These are phyloP conservation scores for Mylabris phalerata DNA, from an alignment of 1,140 invertebrate species.

Conservation along the genomic window DNA sequence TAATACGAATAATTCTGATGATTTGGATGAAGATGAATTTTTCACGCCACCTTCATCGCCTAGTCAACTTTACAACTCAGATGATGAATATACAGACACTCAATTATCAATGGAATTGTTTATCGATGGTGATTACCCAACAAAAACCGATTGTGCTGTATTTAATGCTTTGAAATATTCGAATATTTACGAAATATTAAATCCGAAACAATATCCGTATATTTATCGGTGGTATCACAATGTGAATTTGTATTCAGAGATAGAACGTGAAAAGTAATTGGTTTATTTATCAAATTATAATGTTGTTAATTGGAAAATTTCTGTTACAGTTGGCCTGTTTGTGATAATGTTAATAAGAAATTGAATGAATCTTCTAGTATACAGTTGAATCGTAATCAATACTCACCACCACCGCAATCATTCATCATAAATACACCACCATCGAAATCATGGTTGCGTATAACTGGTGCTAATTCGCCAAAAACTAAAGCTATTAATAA, in stretches of 20 bases:
- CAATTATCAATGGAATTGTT: conserved; percentile 48
- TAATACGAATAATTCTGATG: too few species aligned
- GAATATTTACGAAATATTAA: conserved; percentile 41
- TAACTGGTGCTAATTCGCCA: conserved; percentile 52
- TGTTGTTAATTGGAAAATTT: not conserved
- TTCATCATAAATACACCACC: conserved; percentile 2
- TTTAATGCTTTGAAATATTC: conserved; percentile 53
- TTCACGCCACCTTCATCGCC: conserved; percentile 50
- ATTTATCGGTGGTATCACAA: conserved; percentile 61
- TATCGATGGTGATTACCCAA: conserved; percentile 51
- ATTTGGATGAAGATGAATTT: conserved; percentile 39
- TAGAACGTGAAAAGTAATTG: conserved; percentile 50
- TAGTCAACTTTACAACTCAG: conserved; percentile 26
- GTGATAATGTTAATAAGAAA: conserved; percentile 1
- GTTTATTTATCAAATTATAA: not conserved
- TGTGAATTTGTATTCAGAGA: conserved; percentile 46
- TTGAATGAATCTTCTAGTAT: not conserved
- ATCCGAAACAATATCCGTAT: conserved; percentile 53
- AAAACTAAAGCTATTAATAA: conserved; percentile 10
- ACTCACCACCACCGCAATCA: not conserved
- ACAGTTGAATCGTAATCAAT: not conserved
- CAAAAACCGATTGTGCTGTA: conserved; percentile 63
- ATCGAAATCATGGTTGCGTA: conserved; percentile 45
- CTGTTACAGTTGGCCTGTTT: conserved; percentile 35
- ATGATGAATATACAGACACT: conserved; percentile 42